Base-by-base conservation (phyloP, 2,113 vertebrate species). In the Sylvietta virens region DNA sequence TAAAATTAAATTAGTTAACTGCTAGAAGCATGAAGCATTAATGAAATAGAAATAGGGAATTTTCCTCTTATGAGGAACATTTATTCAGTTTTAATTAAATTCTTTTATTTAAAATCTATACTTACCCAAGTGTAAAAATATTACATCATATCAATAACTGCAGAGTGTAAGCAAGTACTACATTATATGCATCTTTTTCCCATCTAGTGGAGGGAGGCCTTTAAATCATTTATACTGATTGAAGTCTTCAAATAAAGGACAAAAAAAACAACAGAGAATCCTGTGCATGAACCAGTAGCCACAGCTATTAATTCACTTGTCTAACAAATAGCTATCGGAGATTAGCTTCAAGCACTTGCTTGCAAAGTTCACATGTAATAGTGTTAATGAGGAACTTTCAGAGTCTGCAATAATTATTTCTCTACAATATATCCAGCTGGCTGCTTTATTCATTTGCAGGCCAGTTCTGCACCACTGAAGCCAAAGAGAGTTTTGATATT, bases 61-160 rank as follows among this genome's bases (percentile, higher is more conserved):
- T 81, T 64, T 90, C 54, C 71, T 72, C 69, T 86, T 86, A 88
- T 39, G 83, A 95, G 58, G 82, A 97, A 44, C 76, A 95, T 93
- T 94, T 95, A 92, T 93, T 86, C 90, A 86, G 86, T 89, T 60
- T 91, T 97, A 96, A 96, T 94, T 97, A 96, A 94, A 95, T 95
- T 94, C 80, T 86, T 95, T 94, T 94, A 93, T 95, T 95, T 66
- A 90, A 94, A 96, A 94, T 94, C 95, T 92, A 91, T 96, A 91
- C 71, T 92, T 92, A 95, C 14, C 45, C 94, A 95, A 82, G 89
- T 24, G 7, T 90, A 95, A 94, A 94, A 96, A 86, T 95, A 95
- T 92, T 92, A 82, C 39, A 92, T 74, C 72, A 72, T 78, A 92
- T 83, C 88, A 94, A 82, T 95, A 94, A 88, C 79, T 61, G 62